Evolutionary conservation across 2,113 vertebrate species (phyloP).

Genomic region (Brachirus orientalis): DNA sequence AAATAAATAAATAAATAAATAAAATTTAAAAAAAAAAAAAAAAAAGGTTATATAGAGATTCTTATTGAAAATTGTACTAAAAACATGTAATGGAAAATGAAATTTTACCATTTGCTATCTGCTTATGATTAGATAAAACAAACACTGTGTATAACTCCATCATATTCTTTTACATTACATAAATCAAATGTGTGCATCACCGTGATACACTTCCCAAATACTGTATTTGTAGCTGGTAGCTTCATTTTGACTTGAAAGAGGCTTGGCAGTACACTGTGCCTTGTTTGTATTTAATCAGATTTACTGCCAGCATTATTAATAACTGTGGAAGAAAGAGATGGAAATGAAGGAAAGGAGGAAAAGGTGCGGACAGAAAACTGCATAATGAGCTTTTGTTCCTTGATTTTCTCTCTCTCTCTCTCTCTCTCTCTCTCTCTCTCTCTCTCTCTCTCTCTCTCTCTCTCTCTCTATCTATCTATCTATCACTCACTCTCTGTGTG

Average conservation of each 20-base stretch:
- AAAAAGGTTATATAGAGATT: no score
- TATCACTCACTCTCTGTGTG: no score
- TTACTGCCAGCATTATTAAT: constrained; percentile 76
- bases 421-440: not conserved
- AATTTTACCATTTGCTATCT: not conserved
- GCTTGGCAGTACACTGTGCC: constrained; percentile 32
- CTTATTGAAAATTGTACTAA: not conserved
- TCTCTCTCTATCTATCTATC: not conserved
- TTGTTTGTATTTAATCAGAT: constrained; percentile 72
- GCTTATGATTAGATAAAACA: no score
- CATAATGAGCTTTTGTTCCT: constrained; percentile 68
- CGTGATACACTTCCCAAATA: constrained; percentile 2
- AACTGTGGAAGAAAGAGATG: constrained; percentile 60
- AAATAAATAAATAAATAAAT: no score
- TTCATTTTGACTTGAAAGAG: not conserved
- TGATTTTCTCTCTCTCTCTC: constrained; percentile 5
- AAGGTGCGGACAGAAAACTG: constrained; percentile 69
- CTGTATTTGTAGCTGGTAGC: not conserved
- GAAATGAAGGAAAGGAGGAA: constrained; percentile 49
- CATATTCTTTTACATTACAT: not conserved
- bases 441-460: not conserved
- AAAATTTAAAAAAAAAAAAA: no score
- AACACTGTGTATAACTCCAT: not conserved
- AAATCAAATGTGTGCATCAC: not conserved
- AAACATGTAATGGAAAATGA: not conserved